A percentile compares a stretch with the other conserved stretches of the same genome.
These are phyloP conservation scores for Gerosis bhagava DNA, from an alignment of 2,888 invertebrate species.

Conservation along the genomic window DNA sequence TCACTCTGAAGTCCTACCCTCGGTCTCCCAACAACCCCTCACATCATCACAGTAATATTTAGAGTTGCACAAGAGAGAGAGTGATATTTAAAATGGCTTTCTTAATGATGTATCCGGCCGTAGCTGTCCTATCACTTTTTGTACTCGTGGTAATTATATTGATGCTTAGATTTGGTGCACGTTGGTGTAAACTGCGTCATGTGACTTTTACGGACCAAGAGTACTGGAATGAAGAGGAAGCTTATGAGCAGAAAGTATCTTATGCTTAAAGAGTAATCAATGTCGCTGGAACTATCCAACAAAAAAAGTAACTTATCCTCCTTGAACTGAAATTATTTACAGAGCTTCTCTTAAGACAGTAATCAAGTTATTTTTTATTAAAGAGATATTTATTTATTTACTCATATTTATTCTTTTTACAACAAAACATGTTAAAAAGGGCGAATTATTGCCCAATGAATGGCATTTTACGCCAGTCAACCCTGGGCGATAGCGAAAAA, in stretches of 20 bases:
- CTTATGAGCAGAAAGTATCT: slow-evolving; percentile 85
- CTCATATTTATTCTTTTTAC: too few relatives aligned
- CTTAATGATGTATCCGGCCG: slow-evolving; percentile 90
- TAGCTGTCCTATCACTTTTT: slow-evolving; percentile 87
- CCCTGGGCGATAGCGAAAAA: too few relatives aligned
- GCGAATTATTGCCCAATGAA: too few relatives aligned
- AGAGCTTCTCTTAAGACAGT: too few relatives aligned
- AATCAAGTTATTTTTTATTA: too few relatives aligned
- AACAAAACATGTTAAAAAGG: too few relatives aligned
- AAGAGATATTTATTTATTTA: too few relatives aligned
- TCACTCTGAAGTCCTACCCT: slow-evolving; percentile 50
- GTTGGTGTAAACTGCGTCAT: slow-evolving; percentile 87
- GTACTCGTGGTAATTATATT: slow-evolving; percentile 89
- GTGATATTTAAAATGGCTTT: slow-evolving; percentile 91
- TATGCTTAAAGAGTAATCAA: slow-evolving; percentile 76
- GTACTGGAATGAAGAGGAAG: slow-evolving; percentile 85
- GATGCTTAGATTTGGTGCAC: slow-evolving; percentile 88
- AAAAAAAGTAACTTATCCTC: too few relatives aligned
- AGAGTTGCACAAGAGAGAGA: slow-evolving; percentile 90
- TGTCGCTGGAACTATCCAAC: too few relatives aligned
- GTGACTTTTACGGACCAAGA: slow-evolving; percentile 84
- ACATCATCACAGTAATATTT: slow-evolving; percentile 78
- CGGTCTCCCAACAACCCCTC: slow-evolving; percentile 62
- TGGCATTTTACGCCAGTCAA: too few relatives aligned
- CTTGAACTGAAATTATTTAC: too few relatives aligned